phyloP scores from a whole-genome alignment of 2,888 invertebrate genomes.

The Eilema sororculum region DNA sequence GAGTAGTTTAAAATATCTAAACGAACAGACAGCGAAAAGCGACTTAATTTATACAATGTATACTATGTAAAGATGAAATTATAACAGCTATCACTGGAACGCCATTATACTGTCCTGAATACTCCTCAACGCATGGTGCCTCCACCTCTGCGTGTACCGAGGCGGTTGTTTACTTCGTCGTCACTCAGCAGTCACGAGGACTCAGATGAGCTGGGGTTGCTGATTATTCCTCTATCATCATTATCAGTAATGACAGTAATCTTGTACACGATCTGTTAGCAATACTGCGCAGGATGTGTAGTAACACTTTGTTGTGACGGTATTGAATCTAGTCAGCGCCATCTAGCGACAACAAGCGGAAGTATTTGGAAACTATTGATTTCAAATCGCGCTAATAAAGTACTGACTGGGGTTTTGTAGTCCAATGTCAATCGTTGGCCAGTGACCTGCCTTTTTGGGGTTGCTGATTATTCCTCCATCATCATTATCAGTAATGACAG shows the following conservation, averaged over 20 bases:
- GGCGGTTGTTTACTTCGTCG: conserved; percentile 8
- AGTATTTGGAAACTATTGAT: background rate
- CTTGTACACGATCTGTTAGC: background rate
- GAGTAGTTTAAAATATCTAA: no score
- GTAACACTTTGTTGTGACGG: background rate
- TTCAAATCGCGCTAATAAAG: no score
- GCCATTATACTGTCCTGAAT: background rate
- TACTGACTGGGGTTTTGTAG: no score
- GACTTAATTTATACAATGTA: no score
- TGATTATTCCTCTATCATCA: conserved; percentile 7
- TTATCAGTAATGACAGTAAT: conserved; percentile 16
- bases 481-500: conserved; percentile 17
- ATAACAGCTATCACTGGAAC: no score
- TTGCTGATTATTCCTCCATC: background rate
- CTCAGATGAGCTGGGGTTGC: conserved; percentile 9
- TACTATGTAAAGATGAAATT: no score
- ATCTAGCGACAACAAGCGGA: background rate
- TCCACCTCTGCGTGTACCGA: conserved; percentile 27
- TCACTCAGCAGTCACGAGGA: conserved; percentile 16
- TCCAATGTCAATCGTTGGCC: no score
- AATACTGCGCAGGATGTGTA: background rate
- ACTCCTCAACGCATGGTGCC: conserved; percentile 25
- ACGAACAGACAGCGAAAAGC: no score
- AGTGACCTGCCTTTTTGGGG: no score
- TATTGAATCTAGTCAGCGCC: background rate